Evolutionary conservation across 2,113 vertebrate species (phyloP).

Genomic region (Globicephala melas): DNA sequence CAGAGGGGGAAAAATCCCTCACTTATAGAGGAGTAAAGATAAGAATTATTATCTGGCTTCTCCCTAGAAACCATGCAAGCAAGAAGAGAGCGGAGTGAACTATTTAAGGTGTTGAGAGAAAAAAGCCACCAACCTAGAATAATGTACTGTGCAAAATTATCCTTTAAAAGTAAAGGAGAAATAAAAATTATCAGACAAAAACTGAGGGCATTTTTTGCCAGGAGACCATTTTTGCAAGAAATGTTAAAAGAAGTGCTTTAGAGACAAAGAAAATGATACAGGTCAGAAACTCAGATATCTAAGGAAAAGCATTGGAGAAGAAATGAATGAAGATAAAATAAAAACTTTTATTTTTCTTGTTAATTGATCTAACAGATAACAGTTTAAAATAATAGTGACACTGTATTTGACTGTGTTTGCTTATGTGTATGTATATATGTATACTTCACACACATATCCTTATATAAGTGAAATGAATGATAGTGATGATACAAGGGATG

Average conservation of each 20-base stretch:
- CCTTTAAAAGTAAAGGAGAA: constrained; percentile 2
- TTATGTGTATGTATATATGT: not conserved
- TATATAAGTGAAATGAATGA: not conserved
- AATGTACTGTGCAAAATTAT: not conserved
- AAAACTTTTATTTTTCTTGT: not conserved
- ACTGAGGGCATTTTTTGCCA: not conserved
- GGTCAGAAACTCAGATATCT: not conserved
- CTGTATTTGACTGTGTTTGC: not conserved
- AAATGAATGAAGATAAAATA: not conserved
- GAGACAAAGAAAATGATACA: not conserved
- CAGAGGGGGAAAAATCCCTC: not conserved
- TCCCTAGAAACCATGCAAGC: not conserved
- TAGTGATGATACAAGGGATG: not conserved
- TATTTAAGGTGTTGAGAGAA: constrained; percentile 13
- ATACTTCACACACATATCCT: not conserved
- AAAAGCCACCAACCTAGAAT: not conserved
- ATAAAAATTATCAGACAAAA: not conserved
- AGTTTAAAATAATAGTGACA: not conserved
- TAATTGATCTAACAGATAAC: not conserved
- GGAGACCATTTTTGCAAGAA: not conserved
- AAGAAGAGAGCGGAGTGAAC: not conserved
- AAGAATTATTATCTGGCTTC: not conserved
- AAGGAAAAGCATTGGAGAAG: not conserved
- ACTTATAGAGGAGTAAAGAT: not conserved
- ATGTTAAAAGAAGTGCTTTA: not conserved